These are phyloP conservation scores for Octodonta nipae DNA, from an alignment of 2,888 invertebrate genomes.

Conservation along the genomic window DNA sequence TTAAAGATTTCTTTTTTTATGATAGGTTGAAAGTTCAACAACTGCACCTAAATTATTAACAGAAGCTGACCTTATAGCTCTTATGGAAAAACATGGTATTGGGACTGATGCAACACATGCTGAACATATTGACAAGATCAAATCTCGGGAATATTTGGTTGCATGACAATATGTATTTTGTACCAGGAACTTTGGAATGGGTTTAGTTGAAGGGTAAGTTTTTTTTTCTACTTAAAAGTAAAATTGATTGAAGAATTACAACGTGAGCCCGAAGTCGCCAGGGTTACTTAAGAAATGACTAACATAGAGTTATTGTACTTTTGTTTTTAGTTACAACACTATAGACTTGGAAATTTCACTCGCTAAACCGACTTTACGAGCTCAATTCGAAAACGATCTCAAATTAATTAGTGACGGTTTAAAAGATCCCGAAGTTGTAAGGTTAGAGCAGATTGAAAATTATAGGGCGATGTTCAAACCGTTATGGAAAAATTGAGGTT, in stretches of 20 bases:
- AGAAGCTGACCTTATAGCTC: constrained; percentile 91
- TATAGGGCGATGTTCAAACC: constrained; percentile 73
- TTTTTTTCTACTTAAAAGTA: too few species aligned
- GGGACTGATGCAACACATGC: constrained; percentile 99
- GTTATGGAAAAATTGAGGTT: constrained; percentile 63
- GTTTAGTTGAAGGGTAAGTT: constrained; percentile 76
- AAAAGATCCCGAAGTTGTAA: constrained; percentile 58
- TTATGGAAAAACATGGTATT: constrained; percentile 99
- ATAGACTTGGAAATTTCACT: constrained; percentile 42
- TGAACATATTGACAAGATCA: constrained; percentile 97
- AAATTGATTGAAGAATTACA: too few species aligned
- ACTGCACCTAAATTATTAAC: constrained; percentile 81
- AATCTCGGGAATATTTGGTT: constrained; percentile 74
- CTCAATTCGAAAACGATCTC: constrained; percentile 82
- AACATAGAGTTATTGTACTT: background rate
- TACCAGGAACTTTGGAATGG: constrained; percentile 89
- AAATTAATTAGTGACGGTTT: constrained; percentile 71
- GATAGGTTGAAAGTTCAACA: constrained; percentile 60
- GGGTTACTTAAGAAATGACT: too few species aligned
- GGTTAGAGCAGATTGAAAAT: constrained; percentile 58
- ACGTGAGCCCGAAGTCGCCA: too few species aligned
- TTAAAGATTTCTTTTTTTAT: constrained; percentile 6
- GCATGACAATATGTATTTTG: constrained; percentile 61
- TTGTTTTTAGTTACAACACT: constrained; percentile 29
- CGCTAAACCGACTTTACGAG: constrained; percentile 82